These are phyloP conservation scores for Agonopterix alstromeriana DNA, from an alignment of 2,888 invertebrate species.

Conservation along the genomic window DNA sequence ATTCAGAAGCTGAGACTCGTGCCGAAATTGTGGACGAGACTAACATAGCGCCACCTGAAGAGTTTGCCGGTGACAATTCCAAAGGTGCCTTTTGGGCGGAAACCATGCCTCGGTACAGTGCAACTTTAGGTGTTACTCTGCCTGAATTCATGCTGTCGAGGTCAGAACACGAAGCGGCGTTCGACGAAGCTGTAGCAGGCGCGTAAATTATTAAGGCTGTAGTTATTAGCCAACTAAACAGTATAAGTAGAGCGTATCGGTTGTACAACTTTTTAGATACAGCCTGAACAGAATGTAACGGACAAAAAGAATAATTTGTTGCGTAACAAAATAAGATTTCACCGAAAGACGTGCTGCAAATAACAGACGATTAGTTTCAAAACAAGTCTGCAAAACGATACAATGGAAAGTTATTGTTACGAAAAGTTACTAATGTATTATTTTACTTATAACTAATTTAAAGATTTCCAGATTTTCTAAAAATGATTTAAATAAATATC, in stretches of 20 bases:
- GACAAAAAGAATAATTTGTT: slow-evolving; percentile 42
- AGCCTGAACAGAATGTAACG: slow-evolving; percentile 49
- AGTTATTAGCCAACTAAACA: slow-evolving; percentile 48
- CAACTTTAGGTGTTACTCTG: slow-evolving; percentile 77
- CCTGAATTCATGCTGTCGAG: slow-evolving; percentile 82
- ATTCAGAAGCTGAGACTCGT: slow-evolving; percentile 42
- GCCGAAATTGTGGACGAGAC: slow-evolving; percentile 49
- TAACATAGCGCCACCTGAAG: slow-evolving; percentile 63
- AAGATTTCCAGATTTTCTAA: not conserved
- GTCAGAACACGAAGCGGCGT: slow-evolving; percentile 81
- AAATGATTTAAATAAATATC: not conserved
- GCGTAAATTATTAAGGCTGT: slow-evolving; percentile 47
- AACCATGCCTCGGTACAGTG: slow-evolving; percentile 80
- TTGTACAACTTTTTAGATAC: slow-evolving; percentile 50
- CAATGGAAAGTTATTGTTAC: slow-evolving; percentile 12
- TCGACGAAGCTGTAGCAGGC: slow-evolving; percentile 75
- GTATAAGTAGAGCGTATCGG: slow-evolving; percentile 66
- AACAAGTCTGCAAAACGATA: slow-evolving; percentile 17
- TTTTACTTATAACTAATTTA: not conserved
- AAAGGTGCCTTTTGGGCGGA: slow-evolving; percentile 81
- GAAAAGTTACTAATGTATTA: not conserved
- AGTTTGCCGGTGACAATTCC: slow-evolving; percentile 72
- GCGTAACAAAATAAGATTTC: slow-evolving; percentile 61
- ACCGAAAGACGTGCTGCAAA: slow-evolving; percentile 35
- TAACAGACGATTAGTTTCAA: slow-evolving; percentile 22